These are phyloP conservation scores for Epinephelus cyanopodus DNA, from an alignment of 2,113 vertebrate genomes.

Conservation along the genomic window DNA sequence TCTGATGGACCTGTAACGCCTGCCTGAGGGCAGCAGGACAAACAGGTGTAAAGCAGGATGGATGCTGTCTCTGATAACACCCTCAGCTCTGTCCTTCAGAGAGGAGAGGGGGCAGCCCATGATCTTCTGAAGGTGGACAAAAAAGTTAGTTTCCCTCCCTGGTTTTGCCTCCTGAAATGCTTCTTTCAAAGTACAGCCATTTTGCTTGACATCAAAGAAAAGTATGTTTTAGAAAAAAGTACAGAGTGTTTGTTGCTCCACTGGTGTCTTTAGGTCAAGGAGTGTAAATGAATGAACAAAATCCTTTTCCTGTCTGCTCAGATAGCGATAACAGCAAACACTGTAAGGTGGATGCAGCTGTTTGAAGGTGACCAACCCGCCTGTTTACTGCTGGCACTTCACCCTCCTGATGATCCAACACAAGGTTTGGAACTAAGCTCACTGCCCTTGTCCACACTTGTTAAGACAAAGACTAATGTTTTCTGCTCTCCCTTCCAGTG, in stretches of 20 bases:
- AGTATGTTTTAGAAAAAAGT: not conserved
- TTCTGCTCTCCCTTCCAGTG: constrained; percentile 77
- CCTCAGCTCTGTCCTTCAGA: no score
- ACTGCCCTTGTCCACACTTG: not conserved
- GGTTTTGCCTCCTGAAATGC: not conserved
- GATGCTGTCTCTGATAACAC: no score
- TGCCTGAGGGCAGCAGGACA: no score
- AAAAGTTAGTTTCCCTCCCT: no score
- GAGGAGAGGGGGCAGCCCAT: no score
- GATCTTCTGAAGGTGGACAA: no score
- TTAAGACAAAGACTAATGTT: not conserved
- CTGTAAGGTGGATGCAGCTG: constrained; percentile 67
- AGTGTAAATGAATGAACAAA: not conserved
- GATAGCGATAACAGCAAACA: constrained; percentile 71
- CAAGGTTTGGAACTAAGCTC: constrained; percentile 63
- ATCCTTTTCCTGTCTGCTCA: constrained; percentile 38
- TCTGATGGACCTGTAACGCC: no score
- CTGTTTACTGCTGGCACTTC: constrained; percentile 71
- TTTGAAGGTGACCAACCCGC: constrained; percentile 72
- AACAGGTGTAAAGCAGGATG: no score
- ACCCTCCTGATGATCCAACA: constrained; percentile 61
- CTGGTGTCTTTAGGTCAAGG: not conserved
- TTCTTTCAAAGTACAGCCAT: not conserved
- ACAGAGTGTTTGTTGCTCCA: not conserved
- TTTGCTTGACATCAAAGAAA: not conserved